These are phyloP conservation scores for Panulirus ornatus DNA, from an alignment of 1,140 invertebrate genomes.

Conservation along the genomic window DNA sequence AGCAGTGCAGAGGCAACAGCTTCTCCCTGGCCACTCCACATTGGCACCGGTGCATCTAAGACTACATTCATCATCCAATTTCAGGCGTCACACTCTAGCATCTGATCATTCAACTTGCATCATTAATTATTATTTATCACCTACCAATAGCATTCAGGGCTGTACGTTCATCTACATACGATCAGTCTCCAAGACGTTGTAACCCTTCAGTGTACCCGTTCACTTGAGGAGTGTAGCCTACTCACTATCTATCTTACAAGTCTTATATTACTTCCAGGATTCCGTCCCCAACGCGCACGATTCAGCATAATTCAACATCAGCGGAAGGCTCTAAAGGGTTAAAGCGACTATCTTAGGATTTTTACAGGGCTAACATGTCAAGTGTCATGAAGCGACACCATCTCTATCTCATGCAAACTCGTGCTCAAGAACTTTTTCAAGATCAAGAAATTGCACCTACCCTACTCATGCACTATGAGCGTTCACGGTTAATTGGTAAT, in stretches of 20 bases:
- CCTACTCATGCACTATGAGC: too few relatives aligned
- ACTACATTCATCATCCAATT: constrained; percentile 69
- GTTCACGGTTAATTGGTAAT: too few relatives aligned
- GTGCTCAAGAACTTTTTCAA: too few relatives aligned
- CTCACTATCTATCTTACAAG: too few relatives aligned
- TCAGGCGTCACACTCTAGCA: constrained; percentile 64
- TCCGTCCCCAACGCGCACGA: neutral
- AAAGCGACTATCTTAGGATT: neutral
- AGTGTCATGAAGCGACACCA: neutral
- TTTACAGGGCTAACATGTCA: constrained; percentile 7
- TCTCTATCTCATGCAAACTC: too few relatives aligned
- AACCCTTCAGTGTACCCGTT: constrained; percentile 11
- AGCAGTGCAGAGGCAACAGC: too few relatives aligned
- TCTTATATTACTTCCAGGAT: neutral
- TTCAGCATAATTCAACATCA: neutral
- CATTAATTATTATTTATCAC: constrained; percentile 72
- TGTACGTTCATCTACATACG: constrained; percentile 54
- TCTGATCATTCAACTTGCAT: constrained; percentile 54
- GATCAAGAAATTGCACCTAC: too few relatives aligned
- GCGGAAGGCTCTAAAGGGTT: neutral
- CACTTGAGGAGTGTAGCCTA: neutral
- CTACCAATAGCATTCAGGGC: constrained; percentile 62
- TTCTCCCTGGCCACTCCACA: neutral
- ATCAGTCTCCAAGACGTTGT: constrained; percentile 42
- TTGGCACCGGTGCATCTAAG: constrained; percentile 64